These are phyloP conservation scores for Phoenicopterus ruber DNA, from an alignment of 2,113 vertebrate species.

Conservation along the genomic window DNA sequence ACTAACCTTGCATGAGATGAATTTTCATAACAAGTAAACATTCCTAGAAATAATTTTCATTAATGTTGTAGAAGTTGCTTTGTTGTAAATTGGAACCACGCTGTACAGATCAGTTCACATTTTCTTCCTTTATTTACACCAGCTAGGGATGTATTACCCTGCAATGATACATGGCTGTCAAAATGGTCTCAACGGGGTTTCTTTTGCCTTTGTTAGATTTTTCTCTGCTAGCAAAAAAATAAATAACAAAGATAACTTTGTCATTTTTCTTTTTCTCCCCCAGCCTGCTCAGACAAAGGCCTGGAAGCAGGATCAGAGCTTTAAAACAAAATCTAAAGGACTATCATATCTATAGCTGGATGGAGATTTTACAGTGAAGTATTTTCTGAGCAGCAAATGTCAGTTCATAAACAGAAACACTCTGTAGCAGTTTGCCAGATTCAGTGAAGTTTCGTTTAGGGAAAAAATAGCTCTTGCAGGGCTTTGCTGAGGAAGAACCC, in stretches of 20 bases:
- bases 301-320: background rate
- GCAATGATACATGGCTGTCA: background rate
- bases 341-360: background rate
- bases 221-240: background rate
- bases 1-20: background rate
- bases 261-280: background rate
- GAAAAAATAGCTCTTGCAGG: background rate
- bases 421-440: background rate
- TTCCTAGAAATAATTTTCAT: background rate
- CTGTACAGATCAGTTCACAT: background rate
- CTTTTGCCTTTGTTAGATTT: background rate
- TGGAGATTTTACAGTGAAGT: background rate
- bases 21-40: background rate
- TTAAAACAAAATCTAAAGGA: background rate
- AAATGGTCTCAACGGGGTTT: background rate
- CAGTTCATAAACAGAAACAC: background rate
- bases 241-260: background rate
- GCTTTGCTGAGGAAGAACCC: accelerated
- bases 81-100: background rate
- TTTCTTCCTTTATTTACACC: background rate
- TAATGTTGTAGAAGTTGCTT: background rate
- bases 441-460: background rate
- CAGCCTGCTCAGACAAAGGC: background rate
- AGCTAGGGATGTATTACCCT: background rate
- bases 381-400: background rate